These are phyloP conservation scores for Virgularia gustaviana DNA, from an alignment of 92 coral and sea anemone species.

Conservation along the genomic window DNA sequence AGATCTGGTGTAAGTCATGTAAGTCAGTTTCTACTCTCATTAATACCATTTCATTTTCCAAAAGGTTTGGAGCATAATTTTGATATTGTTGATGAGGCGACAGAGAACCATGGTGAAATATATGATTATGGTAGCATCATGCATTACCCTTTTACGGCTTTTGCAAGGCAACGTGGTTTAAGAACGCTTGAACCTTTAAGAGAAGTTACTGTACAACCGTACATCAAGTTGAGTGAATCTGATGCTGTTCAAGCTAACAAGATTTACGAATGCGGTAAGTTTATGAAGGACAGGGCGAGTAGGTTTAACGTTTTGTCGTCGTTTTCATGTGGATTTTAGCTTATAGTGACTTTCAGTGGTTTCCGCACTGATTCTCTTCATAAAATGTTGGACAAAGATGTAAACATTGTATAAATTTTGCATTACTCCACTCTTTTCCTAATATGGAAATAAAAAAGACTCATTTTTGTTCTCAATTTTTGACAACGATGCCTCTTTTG, in stretches of 20 bases:
- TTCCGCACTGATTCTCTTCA: no score
- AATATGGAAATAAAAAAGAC: no score
- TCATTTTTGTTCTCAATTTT: no score
- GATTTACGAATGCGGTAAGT: constrained; percentile 64
- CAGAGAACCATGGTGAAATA: constrained; percentile 63
- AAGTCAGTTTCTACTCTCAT: not conserved
- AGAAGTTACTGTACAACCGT: constrained; percentile 71
- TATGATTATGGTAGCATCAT: constrained; percentile 85
- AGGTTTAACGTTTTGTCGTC: no score
- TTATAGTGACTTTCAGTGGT: no score
- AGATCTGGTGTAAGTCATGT: not conserved
- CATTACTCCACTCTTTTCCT: no score
- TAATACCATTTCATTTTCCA: constrained; percentile 5
- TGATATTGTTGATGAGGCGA: constrained; percentile 67
- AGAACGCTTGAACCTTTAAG: constrained; percentile 65
- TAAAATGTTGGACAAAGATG: no score
- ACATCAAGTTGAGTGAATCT: constrained; percentile 58
- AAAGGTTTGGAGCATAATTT: constrained; percentile 75
- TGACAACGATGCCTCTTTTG: no score
- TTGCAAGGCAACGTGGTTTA: constrained; percentile 61
- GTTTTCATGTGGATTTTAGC: no score
- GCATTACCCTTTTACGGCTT: constrained; percentile 89
- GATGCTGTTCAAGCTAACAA: constrained; percentile 73
- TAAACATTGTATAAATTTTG: no score
- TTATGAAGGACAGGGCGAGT: no score